Base-by-base conservation (phyloP, 1,140 invertebrate genomes). In the Lepidotrigona ventralis region DNA sequence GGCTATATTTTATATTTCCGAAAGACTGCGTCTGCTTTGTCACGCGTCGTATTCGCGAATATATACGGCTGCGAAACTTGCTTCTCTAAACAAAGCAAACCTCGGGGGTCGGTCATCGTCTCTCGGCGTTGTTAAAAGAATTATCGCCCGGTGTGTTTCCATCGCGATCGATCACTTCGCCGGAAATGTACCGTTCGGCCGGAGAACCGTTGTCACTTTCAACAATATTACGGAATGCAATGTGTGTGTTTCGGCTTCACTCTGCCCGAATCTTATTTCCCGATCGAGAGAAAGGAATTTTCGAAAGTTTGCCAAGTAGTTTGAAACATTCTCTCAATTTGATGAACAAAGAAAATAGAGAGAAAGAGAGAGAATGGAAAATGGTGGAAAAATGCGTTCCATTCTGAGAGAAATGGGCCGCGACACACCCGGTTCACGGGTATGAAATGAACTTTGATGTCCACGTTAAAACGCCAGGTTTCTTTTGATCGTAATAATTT, bases 1-100 rank as follows among this genome's bases (percentile, higher is more conserved):
- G 69, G 66, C 46, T 15, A 66, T 74, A 81, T 81, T 81, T 81
- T 54, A 73, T 81, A 74, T 74, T 81, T 81, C 70, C 79, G 29
- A 73, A 74, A 64, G 58, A 63, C 79, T 46, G 68, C 39, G 39
- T 63, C 39, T 46, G 68, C 39, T 63, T 33, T 63, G 69, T 29
- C 19, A n/a, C 64, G 76, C 58, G 23, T 46, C 26, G 56, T 26
- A 21, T 77, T 17, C 33, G 68, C 68, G 54, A 29, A 71, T n/a
- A 54, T 54, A 71, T 54, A 71, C 54, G 77, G 17, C n/a, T 70
- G 26, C 14, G 39, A 46, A 72, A 33, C 26, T 77, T 46, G 72
- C 15, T 39, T 33, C 14, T 54, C 26, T 39, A 51, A 14, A 39
- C 29, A 33, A 60, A 58, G n/a, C 17, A 33, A 46, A 76, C n/a